A percentile compares a stretch with the other conserved stretches of the same genome.
phyloP scores from a whole-genome alignment of 2,113 vertebrate species.

The Hippotragus niger region DNA sequence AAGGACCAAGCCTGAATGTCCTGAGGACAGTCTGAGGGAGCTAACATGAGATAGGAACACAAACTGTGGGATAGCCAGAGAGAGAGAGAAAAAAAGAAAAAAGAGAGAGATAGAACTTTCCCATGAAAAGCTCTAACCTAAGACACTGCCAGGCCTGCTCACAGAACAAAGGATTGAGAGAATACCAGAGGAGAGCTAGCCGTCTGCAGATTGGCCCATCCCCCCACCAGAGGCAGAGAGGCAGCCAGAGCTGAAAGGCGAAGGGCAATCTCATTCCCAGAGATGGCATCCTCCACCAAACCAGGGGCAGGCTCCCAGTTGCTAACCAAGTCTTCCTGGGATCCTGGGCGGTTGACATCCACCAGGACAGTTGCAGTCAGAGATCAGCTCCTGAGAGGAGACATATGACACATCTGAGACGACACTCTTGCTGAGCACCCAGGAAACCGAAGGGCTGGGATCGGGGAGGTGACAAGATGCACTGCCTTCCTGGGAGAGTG shows the following conservation, averaged over 20 bases:
- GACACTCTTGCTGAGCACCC: neutral
- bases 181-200: neutral
- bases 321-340: neutral
- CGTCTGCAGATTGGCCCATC: neutral
- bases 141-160: neutral
- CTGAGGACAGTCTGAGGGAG: neutral
- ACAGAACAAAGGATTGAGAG: neutral
- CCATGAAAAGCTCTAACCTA: neutral
- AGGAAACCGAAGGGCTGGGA: neutral
- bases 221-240: neutral
- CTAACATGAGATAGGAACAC: neutral
- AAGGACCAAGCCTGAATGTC: neutral
- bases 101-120: neutral
- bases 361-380: neutral
- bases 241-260: neutral
- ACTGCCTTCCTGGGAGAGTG: neutral
- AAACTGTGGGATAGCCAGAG: neutral
- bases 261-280: neutral
- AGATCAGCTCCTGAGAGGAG: neutral
- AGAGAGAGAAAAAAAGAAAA: rapidly evolving
- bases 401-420: rapidly evolving
- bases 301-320: neutral
- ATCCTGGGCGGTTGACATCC: neutral
- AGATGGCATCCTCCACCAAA: neutral
- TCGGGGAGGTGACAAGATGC: neutral